A percentile compares a stretch with the other conserved stretches of the same genome.
Evolutionary conservation across 1,140 invertebrate genomes (phyloP).

Genomic region (Apocrypta bakeri): DNA sequence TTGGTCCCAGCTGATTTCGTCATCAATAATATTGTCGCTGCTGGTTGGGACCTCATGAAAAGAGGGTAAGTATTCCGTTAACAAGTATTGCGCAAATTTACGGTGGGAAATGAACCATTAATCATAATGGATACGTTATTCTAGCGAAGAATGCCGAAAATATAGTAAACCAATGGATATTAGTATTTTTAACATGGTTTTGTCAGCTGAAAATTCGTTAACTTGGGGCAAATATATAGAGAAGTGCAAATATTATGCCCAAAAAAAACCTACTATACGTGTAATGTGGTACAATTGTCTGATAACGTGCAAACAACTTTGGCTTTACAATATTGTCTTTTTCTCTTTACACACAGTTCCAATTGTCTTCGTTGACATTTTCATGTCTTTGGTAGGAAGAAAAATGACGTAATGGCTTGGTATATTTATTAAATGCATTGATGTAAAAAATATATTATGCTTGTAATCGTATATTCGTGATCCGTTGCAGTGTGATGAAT

Average conservation of each 20-base stretch:
- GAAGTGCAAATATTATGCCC: slow-evolving; percentile 67
- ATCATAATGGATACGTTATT: too few relatives aligned
- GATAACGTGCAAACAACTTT: slow-evolving; percentile 70
- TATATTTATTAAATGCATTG: not conserved
- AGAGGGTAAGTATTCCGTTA: slow-evolving; percentile 51
- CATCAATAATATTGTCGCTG: slow-evolving; percentile 86
- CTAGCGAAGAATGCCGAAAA: not conserved
- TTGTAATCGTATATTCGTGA: not conserved
- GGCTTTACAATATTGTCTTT: slow-evolving; percentile 72
- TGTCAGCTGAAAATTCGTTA: slow-evolving; percentile 76
- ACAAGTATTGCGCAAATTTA: too few relatives aligned
- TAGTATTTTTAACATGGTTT: slow-evolving; percentile 77
- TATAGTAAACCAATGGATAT: slow-evolving; percentile 64
- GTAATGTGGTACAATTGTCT: slow-evolving; percentile 77
- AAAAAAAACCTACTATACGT: slow-evolving; percentile 66
- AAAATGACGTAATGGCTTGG: slow-evolving; percentile 67
- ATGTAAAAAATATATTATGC: not conserved
- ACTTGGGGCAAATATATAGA: slow-evolving; percentile 77
- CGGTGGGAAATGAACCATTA: too few relatives aligned
- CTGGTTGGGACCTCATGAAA: slow-evolving; percentile 80
- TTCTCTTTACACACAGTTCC: slow-evolving; percentile 71
- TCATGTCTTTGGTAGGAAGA: slow-evolving; percentile 60
- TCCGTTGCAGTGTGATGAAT: slow-evolving; percentile 72
- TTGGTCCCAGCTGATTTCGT: slow-evolving; percentile 91
- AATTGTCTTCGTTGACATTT: slow-evolving; percentile 65